phyloP scores from a whole-genome alignment of 2,888 invertebrate genomes.

The Agrochola lychnidis region DNA sequence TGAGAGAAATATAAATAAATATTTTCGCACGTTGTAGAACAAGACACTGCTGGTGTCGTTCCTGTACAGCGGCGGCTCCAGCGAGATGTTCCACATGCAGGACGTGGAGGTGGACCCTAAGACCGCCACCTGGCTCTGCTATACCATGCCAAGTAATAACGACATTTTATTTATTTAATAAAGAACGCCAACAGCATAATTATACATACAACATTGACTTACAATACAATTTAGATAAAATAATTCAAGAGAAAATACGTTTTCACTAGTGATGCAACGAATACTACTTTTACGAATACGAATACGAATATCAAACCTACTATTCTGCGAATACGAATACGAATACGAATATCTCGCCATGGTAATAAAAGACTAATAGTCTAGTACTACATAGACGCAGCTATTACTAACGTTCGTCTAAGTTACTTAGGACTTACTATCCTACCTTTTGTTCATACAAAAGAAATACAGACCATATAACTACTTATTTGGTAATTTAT shows the following conservation, averaged over 20 bases:
- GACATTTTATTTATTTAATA: neutral
- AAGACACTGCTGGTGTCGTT: constrained; percentile 97
- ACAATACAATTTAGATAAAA: neutral
- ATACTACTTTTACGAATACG: no score
- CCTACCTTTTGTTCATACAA: no score
- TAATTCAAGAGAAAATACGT: neutral
- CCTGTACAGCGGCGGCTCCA: constrained; percentile 94
- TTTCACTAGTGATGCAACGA: no score
- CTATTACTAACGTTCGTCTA: no score
- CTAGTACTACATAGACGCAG: no score
- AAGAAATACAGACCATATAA: no score
- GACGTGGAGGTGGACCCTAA: constrained; percentile 96
- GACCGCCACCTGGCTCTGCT: constrained; percentile 97
- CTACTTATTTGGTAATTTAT: no score
- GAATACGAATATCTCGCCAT: no score
- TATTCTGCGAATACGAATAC: no score
- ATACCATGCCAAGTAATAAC: constrained; percentile 92
- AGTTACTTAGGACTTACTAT: no score
- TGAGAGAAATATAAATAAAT: neutral
- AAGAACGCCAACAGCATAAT: neutral
- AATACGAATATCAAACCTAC: no score
- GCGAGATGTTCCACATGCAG: constrained; percentile 95
- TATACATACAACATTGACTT: neutral
- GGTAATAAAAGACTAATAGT: no score
- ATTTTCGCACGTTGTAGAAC: constrained; percentile 91